Evolutionary conservation across 2,888 invertebrate genomes (phyloP).

Genomic region (Acanthosepion lycidas): DNA sequence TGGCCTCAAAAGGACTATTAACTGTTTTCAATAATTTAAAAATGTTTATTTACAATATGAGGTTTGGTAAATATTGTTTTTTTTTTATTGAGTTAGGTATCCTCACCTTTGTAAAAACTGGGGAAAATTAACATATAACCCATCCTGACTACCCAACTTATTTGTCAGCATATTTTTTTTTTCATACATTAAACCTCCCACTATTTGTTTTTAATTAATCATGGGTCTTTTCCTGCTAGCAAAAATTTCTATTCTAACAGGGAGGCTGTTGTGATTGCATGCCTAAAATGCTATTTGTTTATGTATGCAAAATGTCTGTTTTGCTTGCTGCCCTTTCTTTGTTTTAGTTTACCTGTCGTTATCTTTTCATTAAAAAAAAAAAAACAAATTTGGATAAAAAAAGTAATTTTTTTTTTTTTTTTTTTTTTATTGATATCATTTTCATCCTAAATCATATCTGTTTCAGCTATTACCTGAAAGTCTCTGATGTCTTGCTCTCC

Average conservation of each 20-base stretch:
- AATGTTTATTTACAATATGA: slow-evolving; percentile 3
- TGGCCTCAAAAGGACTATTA: not conserved
- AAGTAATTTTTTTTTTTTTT: not conserved
- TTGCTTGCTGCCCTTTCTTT: not conserved
- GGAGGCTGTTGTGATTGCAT: not conserved
- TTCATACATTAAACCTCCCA: not conserved
- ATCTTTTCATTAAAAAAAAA: not conserved
- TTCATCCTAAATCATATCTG: not conserved
- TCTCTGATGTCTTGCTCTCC: not conserved
- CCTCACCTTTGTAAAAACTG: not conserved
- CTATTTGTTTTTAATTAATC: not conserved
- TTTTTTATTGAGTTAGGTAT: not conserved
- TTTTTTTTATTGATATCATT: not conserved
- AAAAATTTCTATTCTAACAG: not conserved
- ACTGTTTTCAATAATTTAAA: not conserved
- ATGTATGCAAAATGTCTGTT: not conserved
- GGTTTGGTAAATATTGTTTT: not conserved
- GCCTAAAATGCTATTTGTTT: not conserved
- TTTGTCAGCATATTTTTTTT: not conserved
- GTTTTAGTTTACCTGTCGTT: not conserved
- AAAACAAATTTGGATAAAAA: not conserved
- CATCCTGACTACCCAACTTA: not conserved
- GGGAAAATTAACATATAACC: not conserved
- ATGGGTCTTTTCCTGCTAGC: slow-evolving; percentile 8
- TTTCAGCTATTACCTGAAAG: not conserved